Percentiles rank a stretch among this genome's conserved stretches.
Conservation (phyloP, 2,113 vertebrate species). For the Aegithalos caudatus region DNA sequence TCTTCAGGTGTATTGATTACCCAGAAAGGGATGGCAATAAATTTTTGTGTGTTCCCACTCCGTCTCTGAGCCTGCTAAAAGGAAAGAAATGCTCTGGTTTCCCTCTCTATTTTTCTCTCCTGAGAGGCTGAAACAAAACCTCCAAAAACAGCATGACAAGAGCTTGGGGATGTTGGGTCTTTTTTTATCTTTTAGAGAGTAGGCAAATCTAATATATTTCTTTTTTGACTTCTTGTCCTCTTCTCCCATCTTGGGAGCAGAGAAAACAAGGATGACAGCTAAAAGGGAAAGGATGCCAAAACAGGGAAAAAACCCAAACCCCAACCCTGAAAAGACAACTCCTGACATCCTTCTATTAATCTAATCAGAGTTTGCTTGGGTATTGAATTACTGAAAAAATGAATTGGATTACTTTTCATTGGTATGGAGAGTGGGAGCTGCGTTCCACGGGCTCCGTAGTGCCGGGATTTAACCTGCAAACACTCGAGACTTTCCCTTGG, state of each 20-base stretch:
- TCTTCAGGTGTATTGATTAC: slow-evolving; percentile 10
- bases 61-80: not conserved
- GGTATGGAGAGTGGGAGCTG: not conserved
- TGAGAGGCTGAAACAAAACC: not conserved
- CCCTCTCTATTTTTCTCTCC: not conserved
- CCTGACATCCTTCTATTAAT: not conserved
- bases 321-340: not conserved
- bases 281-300: not conserved
- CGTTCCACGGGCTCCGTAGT: accelerated
- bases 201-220: not conserved
- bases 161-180: not conserved
- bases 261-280: not conserved
- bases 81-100: not conserved
- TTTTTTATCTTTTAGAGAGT: not conserved
- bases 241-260: not conserved
- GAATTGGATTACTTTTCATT: not conserved
- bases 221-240: not conserved
- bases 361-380: not conserved
- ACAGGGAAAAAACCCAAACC: not conserved
- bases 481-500: not conserved
- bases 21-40: not conserved
- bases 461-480: not conserved
- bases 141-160: not conserved
- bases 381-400: not conserved
- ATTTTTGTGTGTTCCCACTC: not conserved